Evolutionary conservation across 2,888 invertebrate species (phyloP), one percentile per base, ranked within the genome.

Genomic region (Tiliacea citrago): DNA sequence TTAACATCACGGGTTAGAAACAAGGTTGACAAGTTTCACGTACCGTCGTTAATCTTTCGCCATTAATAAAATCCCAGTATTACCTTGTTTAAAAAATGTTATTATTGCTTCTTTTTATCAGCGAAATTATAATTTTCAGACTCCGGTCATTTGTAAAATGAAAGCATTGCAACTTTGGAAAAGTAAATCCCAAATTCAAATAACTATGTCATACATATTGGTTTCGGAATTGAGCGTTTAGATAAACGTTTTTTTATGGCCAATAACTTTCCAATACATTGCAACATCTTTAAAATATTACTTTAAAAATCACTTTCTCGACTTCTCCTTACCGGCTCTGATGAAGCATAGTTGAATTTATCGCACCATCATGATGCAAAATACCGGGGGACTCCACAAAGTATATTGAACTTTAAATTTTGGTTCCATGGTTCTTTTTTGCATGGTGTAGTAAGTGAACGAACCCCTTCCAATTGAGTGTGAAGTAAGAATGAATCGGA

Each of bases 401-500:
- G 5, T 0, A 76, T 47, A 68, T 66, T 58, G 18, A 61, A 86
- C 73, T 67, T 74, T 79, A 78, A n/a, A 0, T 0, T 12, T 0
- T 16, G 5, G 8, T 1, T 0, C 0, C 21, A 78, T 70, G 66
- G 76, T 75, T n/a, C 10, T 66, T 61, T 79, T 70, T 82, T 35
- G 24, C 6, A 4, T 61, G 42, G 3, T 42, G 10, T 1, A 7
- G 9, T 53, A 9, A 55, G 35, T 35, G 61, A 55, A 39, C 49
- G 62, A 83, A 88, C 92, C 91, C 92, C 91, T 90, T 87, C 88
- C 88, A 89, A 85, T 87, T 87, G 88, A 87, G 90, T 91, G 91
- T 90, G 87, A 90, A 91, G 88, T 86, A 89, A 91, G 89, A 90
- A 92, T 92, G 90, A 91, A 92, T 91, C 87, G 85, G 77, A 85